phyloP scores from a whole-genome alignment of 37 sponge, comb jelly and placozoan species.

The Geodia barretti region DNA sequence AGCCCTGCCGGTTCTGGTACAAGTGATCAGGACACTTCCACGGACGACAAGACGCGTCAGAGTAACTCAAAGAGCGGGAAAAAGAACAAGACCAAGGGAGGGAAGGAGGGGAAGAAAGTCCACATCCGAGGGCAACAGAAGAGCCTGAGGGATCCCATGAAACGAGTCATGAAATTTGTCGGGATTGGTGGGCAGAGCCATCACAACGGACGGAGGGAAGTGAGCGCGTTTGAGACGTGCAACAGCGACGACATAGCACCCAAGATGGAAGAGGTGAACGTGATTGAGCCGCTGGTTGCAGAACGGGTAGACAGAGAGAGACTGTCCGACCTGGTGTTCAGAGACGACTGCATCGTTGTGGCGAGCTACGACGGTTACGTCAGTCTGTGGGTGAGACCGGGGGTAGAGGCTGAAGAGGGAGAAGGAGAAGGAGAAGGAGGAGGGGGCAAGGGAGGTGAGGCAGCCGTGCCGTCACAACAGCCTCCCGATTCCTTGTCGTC shows the following conservation, averaged over 20 bases:
- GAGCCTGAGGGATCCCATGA: not conserved
- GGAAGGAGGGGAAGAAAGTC: not conserved
- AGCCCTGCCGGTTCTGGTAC: slow-evolving; percentile 12
- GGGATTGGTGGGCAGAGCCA: not conserved
- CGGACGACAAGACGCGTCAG: not conserved
- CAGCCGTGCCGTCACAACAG: no score
- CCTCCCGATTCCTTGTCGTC: no score
- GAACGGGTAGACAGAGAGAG: slow-evolving; percentile 79
- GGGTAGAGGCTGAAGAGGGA: not conserved
- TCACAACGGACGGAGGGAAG: slow-evolving; percentile 1
- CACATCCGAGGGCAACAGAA: slow-evolving; percentile 1
- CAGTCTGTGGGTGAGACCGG: slow-evolving; percentile 64
- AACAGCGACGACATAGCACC: slow-evolving; percentile 71
- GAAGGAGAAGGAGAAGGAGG: not conserved
- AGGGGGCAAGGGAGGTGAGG: no score
- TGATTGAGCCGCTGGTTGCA: slow-evolving; percentile 80
- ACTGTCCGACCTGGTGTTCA: slow-evolving; percentile 79
- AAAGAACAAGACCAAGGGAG: not conserved
- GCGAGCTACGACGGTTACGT: slow-evolving; percentile 78
- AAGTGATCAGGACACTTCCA: no score
- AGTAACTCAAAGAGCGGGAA: slow-evolving; percentile 11
- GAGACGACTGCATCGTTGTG: slow-evolving; percentile 69
- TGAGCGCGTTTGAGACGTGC: slow-evolving; percentile 48
- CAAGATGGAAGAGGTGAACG: slow-evolving; percentile 79
- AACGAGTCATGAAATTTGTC: slow-evolving; percentile 35